Percentiles rank a stretch among this genome's conserved stretches.
These are phyloP conservation scores for Pocota personata DNA, from an alignment of 2,888 invertebrate genomes.

Conservation along the genomic window DNA sequence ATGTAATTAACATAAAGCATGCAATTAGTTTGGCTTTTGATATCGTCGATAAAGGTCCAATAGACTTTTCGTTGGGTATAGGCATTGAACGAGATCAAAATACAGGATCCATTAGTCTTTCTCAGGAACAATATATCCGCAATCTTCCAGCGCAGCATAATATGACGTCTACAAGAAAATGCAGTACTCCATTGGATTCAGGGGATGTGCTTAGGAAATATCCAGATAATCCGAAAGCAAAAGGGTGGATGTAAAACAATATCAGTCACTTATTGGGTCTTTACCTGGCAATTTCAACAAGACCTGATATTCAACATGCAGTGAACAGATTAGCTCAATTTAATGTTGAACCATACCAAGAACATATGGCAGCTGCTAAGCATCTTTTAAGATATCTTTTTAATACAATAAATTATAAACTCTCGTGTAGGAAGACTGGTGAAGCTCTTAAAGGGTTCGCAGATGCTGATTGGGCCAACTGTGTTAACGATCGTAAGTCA, in stretches of 20 bases:
- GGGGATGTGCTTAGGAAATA: neutral
- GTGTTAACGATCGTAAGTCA: constrained; percentile 43
- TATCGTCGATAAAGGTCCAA: neutral
- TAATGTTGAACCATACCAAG: neutral
- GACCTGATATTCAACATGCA: neutral
- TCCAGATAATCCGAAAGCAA: too few relatives aligned
- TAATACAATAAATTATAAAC: neutral
- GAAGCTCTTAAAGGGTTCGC: neutral
- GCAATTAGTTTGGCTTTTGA: neutral
- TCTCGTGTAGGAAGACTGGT: neutral
- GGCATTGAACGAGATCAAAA: too few relatives aligned
- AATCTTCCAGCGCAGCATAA: constrained; percentile 4
- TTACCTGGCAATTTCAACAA: neutral
- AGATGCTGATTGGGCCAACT: too few relatives aligned
- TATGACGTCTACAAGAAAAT: constrained; percentile 25
- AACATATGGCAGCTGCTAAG: neutral
- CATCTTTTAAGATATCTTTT: neutral
- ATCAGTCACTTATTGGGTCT: neutral
- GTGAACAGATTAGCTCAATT: neutral
- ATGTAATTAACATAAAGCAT: neutral
- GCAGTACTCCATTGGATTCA: constrained; percentile 14
- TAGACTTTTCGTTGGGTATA: too few relatives aligned
- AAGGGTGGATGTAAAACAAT: too few relatives aligned
- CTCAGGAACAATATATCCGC: neutral
- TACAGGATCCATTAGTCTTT: neutral